Percentiles rank a stretch among this genome's conserved stretches.
phyloP scores from a whole-genome alignment of 2,113 vertebrate species.

The Melozone crissalis region DNA sequence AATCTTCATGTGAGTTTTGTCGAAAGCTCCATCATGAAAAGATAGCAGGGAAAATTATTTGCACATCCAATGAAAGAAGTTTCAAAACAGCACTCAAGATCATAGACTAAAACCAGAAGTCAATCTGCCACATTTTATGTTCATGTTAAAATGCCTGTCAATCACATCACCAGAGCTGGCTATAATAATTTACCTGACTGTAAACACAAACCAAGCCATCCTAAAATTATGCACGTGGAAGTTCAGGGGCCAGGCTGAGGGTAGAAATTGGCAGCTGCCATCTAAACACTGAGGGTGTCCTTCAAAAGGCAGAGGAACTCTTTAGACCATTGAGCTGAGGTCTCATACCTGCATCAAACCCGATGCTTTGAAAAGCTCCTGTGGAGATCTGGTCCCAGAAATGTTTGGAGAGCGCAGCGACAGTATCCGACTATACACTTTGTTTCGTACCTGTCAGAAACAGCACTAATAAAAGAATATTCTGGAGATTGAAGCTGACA shows the following conservation, averaged over 20 bases:
- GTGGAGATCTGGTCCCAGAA: constrained; percentile 89
- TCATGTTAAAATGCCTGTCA: neutral
- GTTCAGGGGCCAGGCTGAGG: neutral
- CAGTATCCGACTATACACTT: constrained; percentile 90
- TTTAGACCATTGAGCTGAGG: neutral
- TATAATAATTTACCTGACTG: neutral
- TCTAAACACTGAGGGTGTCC: neutral
- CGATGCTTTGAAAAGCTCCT: constrained; percentile 92
- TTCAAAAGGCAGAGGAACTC: neutral
- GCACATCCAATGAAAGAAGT: neutral
- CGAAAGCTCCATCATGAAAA: neutral
- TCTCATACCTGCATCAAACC: constrained; percentile 89
- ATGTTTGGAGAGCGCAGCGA: constrained; percentile 88
- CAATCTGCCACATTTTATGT: neutral
- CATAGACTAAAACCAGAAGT: neutral
- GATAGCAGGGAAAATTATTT: neutral
- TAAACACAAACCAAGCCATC: neutral
- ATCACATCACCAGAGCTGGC: neutral
- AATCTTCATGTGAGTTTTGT: neutral
- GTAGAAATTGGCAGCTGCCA: neutral
- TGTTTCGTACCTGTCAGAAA: constrained; percentile 86
- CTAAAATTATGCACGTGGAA: neutral
- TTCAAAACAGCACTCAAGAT: neutral
- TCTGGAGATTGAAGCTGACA: neutral
- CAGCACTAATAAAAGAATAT: neutral